A percentile compares a stretch with the other conserved stretches of the same genome.
Conservation (phyloP, 2,113 vertebrate genomes). For the Thamnophis sirtalis region DNA sequence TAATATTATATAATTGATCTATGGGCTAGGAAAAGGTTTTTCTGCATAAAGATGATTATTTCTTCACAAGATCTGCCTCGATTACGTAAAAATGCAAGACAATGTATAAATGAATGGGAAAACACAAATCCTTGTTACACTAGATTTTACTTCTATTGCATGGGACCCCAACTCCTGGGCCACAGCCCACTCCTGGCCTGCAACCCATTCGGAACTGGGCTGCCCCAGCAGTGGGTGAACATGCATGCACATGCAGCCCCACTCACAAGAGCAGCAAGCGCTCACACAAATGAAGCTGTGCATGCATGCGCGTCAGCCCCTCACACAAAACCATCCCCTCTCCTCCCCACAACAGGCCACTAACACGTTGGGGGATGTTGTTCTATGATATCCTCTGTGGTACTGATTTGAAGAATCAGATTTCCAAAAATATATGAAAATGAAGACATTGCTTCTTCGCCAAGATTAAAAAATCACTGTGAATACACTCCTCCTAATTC, state of each 20-base stretch:
- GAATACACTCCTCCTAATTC: background rate
- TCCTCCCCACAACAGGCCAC: background rate
- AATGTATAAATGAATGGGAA: background rate
- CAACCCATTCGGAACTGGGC: background rate
- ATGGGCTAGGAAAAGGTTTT: background rate
- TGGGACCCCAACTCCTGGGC: background rate
- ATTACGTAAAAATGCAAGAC: background rate
- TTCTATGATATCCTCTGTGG: background rate
- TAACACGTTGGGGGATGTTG: background rate
- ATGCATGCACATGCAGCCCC: background rate
- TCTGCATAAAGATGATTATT: background rate
- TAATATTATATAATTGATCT: background rate
- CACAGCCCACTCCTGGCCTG: background rate
- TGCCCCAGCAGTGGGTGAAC: background rate
- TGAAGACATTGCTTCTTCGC: background rate
- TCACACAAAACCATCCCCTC: background rate
- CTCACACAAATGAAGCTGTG: background rate
- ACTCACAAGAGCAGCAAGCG: background rate
- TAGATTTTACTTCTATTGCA: background rate
- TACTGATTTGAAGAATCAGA: background rate
- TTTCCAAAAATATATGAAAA: background rate
- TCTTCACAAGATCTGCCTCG: background rate
- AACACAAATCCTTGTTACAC: background rate
- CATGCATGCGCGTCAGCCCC: accelerated
- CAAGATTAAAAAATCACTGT: background rate